These are phyloP conservation scores for Teleogryllus occipitalis DNA, from an alignment of 1,140 invertebrate species.

Conservation along the genomic window DNA sequence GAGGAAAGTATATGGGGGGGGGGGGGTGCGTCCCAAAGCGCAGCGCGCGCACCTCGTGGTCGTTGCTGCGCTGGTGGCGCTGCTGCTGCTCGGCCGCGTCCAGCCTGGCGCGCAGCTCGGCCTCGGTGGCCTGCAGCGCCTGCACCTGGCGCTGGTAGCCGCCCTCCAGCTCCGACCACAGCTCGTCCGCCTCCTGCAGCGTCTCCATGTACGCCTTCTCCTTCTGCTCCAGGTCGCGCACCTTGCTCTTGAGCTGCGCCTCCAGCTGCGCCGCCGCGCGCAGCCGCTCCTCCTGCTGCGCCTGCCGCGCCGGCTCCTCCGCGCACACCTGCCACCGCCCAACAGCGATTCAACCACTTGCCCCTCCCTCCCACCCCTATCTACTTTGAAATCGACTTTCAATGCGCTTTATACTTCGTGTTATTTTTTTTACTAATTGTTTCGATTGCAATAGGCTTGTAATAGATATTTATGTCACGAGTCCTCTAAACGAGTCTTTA, in stretches of 20 bases:
- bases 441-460: too few relatives aligned
- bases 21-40: too few relatives aligned
- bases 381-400: too few relatives aligned
- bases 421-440: too few relatives aligned
- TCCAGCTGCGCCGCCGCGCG: conserved; percentile 25
- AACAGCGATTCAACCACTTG: too few relatives aligned
- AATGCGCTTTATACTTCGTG: too few relatives aligned
- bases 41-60: not conserved
- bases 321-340: not conserved
- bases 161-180: conserved; percentile 60
- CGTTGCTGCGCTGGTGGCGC: not conserved
- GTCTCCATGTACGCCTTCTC: conserved; percentile 63
- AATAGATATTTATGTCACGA: too few relatives aligned
- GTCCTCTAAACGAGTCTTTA: too few relatives aligned
- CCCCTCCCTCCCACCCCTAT: too few relatives aligned
- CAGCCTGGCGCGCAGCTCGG: conserved; percentile 26
- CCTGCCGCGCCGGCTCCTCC: conserved; percentile 30
- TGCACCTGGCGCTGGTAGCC: conserved; percentile 45
- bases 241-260: conserved; percentile 37
- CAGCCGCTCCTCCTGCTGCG: conserved; percentile 30
- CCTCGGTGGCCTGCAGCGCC: conserved; percentile 31
- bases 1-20: too few relatives aligned
- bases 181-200: conserved; percentile 60
- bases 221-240: conserved; percentile 53
- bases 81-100: not conserved